Conservation (phyloP, 2,797 vertebrate genomes). For the Macropodus opercularis region DNA sequence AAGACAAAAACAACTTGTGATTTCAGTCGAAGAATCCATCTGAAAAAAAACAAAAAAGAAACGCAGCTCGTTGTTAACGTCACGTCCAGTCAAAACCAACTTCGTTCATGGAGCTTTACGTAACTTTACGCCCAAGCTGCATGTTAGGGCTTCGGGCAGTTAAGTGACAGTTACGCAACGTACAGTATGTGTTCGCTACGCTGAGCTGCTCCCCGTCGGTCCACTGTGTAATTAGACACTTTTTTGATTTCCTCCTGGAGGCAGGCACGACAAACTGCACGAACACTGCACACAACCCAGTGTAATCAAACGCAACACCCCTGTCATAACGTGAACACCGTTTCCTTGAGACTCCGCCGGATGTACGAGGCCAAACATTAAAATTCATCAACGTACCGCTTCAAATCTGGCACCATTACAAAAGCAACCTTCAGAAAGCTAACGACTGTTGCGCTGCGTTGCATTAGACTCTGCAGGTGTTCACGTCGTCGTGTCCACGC, state of each 20-base stretch:
- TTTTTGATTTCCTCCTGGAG: too few species aligned
- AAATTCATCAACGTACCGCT: neutral
- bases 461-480: constrained; percentile 10
- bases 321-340: too few species aligned
- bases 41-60: too few species aligned
- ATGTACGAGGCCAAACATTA: neutral
- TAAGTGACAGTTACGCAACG: constrained; percentile 52
- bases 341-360: too few species aligned
- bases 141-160: constrained; percentile 20
- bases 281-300: too few species aligned
- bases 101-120: constrained; percentile 51
- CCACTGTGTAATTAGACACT: too few species aligned
- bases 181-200: constrained; percentile 13
- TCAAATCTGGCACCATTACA: neutral
- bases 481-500: neutral
- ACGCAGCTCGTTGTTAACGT: too few species aligned
- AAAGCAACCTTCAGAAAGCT: neutral
- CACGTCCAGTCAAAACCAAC: constrained; percentile 17
- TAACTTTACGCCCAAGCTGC: constrained; percentile 50
- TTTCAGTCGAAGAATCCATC: too few species aligned
- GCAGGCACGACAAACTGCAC: too few species aligned
- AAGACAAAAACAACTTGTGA: neutral
- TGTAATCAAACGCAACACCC: too few species aligned
- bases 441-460: constrained; percentile 1
- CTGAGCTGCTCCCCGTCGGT: constrained; percentile 9